Conservation (phyloP, 1,140 invertebrate genomes). For the Bombyx mori region DNA sequence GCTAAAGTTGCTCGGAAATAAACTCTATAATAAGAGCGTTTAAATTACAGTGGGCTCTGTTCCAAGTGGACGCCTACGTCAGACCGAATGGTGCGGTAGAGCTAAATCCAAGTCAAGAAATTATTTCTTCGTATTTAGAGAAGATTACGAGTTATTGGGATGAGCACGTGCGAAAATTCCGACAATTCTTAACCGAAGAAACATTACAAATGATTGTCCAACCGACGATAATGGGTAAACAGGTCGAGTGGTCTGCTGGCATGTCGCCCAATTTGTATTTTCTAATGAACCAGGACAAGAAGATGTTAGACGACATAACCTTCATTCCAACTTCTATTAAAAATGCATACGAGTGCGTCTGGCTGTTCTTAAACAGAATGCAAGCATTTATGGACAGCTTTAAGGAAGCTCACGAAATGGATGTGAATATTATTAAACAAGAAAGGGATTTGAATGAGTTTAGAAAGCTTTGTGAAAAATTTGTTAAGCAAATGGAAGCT, state of each 20-base stretch:
- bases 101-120: conserved; percentile 72
- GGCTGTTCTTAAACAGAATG: conserved; percentile 78
- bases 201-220: conserved; percentile 70
- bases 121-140: conserved; percentile 68
- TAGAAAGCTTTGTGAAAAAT: conserved; percentile 73
- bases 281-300: conserved; percentile 77
- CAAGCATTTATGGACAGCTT: conserved; percentile 77
- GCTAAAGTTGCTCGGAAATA: too few species aligned
- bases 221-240: conserved; percentile 81
- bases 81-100: conserved; percentile 56
- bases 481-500: conserved; percentile 73
- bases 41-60: conserved; percentile 70
- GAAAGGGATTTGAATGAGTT: conserved; percentile 73
- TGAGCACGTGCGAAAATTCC: conserved; percentile 69
- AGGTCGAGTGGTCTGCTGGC: conserved; percentile 77
- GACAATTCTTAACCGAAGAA: conserved; percentile 73
- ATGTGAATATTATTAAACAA: conserved; percentile 69
- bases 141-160: conserved; percentile 74
- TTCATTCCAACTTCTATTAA: conserved; percentile 71
- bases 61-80: conserved; percentile 72
- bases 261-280: conserved; percentile 75
- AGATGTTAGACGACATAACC: conserved; percentile 69
- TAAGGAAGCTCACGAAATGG: conserved; percentile 77
- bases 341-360: conserved; percentile 74
- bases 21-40: neutral